phyloP scores from a whole-genome alignment of 1,140 invertebrate species.

The Euwallacea similis region DNA sequence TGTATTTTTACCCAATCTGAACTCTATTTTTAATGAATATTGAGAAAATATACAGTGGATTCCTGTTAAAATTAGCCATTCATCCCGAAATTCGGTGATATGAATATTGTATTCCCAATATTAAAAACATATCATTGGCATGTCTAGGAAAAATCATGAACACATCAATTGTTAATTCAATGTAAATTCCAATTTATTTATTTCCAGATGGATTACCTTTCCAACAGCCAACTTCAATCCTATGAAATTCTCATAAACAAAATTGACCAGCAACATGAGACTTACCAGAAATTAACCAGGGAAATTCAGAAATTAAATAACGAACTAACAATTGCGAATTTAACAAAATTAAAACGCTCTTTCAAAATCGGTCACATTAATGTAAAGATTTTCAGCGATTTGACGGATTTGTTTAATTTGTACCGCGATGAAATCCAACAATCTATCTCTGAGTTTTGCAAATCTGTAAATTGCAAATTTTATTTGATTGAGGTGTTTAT shows the following conservation, averaged over 20 bases:
- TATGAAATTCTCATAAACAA: conserved; percentile 37
- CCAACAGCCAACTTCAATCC: conserved; percentile 12
- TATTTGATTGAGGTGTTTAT: conserved; percentile 38
- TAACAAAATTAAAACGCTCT: conserved; percentile 15
- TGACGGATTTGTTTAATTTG: conserved; percentile 29
- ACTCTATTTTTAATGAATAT: too few relatives aligned
- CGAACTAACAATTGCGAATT: conserved; percentile 20
- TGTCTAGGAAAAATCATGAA: too few relatives aligned
- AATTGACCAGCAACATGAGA: conserved; percentile 37
- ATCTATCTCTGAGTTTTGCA: conserved; percentile 5
- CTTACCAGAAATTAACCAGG: conserved; percentile 23
- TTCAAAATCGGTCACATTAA: conserved; percentile 34
- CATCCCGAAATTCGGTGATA: too few relatives aligned
- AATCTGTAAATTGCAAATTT: conserved; percentile 35
- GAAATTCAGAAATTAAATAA: conserved; percentile 32
- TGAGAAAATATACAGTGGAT: too few relatives aligned
- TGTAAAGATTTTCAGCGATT: conserved; percentile 38
- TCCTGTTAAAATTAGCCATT: too few relatives aligned
- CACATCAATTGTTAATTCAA: too few relatives aligned
- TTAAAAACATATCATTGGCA: too few relatives aligned
- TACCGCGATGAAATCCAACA: conserved; percentile 34
- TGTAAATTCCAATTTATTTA: neutral
- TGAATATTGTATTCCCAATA: too few relatives aligned
- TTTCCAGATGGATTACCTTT: conserved; percentile 37
- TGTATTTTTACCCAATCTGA: too few relatives aligned